These are phyloP conservation scores for Patagioenas fasciata DNA, from an alignment of 2,113 vertebrate species.

Conservation along the genomic window DNA sequence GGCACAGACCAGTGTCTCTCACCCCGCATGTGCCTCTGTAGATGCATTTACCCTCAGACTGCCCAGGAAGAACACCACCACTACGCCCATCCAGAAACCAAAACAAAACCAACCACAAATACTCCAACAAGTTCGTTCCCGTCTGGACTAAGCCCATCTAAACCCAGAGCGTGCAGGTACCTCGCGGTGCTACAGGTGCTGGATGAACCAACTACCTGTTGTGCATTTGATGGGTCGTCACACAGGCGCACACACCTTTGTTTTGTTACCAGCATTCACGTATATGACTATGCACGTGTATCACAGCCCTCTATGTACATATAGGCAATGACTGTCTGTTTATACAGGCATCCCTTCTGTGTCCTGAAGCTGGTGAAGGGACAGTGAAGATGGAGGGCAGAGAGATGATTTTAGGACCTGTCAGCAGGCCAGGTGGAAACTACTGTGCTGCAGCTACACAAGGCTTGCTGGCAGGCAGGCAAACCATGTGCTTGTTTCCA, in stretches of 20 bases:
- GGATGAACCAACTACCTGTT: background rate
- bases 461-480: background rate
- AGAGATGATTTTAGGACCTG: background rate
- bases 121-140: background rate
- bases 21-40: rapidly evolving
- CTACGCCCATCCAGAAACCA: too few species aligned
- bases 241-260: rapidly evolving
- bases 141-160: background rate
- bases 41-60: background rate
- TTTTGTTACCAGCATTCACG: rapidly evolving
- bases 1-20: background rate
- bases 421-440: background rate
- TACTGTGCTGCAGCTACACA: background rate
- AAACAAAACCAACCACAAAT: background rate
- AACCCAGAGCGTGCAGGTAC: background rate
- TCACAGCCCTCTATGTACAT: background rate
- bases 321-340: background rate
- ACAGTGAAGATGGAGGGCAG: background rate
- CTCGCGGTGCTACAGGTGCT: background rate
- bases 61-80: background rate
- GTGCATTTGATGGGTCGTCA: rapidly evolving
- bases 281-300: rapidly evolving
- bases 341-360: rapidly evolving
- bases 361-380: background rate
- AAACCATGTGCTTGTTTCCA: background rate